Evolutionary conservation across 2,113 vertebrate genomes (phyloP), one percentile per base, ranked within the genome.

Genomic region (Rhinolophus ferrumequinum): DNA sequence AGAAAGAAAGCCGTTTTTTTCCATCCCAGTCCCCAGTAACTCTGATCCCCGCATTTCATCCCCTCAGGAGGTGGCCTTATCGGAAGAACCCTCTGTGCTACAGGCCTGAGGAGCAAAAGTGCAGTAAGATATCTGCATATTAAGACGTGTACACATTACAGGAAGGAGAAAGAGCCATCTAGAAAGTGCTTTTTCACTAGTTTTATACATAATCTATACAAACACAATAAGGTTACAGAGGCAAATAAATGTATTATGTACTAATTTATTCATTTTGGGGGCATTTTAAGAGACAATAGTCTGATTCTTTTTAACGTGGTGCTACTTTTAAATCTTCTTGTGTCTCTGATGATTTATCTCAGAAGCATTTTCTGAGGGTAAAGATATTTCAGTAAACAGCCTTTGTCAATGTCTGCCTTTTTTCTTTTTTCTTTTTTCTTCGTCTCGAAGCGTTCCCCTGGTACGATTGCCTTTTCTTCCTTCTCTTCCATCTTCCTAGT

Each of bases 1-100:
- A 28, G 58, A 79, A 73, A 24, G 44, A 2, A 28, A 30, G 26
- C 3, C 1, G 0, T 2, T 24, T 28, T n/a, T 60, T 11, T 16
- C 66, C 67, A 38, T 0, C 14, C 35, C 10, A 15, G 1, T 0
- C 58, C 60, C 19, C 0, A 19, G 16, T 2, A 6, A 24, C 0
- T 7, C 8, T 22, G 41, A 6, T 44, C n/a, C 8, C 3, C 18
- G 11, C 4, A 4, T 0, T 3, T 44, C n/a, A 30, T 12, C 35
- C 33, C 47, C 58, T 76, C n/a, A 16, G 18, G 4, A 2, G 24
- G 56, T 5, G 6, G 16, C 16, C 52, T 58, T 13, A 2, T 15
- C 10, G 19, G 38, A 54, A 44, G 79, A 9, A 28, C 1, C 72
- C 88, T 4, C n/a, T 82, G 62, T 16, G 72, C 90, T 54, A 18